Conservation (phyloP, 2,113 vertebrate genomes). For the Noctilio leporinus region DNA sequence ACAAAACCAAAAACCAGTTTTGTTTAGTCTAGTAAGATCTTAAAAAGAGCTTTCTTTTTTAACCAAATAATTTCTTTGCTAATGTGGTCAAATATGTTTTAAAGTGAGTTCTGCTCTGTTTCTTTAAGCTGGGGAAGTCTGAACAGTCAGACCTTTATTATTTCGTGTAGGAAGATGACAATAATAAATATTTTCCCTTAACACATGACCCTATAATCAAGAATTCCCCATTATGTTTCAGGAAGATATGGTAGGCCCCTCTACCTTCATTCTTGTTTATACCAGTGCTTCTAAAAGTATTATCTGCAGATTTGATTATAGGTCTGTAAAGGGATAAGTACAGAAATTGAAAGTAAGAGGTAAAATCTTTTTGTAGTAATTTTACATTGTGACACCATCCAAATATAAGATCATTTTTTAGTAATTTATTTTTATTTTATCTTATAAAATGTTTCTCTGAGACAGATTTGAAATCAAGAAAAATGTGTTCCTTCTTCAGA, state of each 20-base stretch:
- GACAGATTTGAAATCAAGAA: constrained; percentile 7
- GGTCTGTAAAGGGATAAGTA: background rate
- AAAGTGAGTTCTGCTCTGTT: background rate
- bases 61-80: background rate
- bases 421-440: constrained; percentile 16
- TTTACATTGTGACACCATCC: background rate
- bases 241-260: background rate
- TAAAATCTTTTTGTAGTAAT: background rate
- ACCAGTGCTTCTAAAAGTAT: background rate
- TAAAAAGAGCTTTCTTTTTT: background rate
- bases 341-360: constrained; percentile 1
- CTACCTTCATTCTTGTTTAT: background rate
- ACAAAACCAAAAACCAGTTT: background rate
- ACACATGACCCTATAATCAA: background rate
- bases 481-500: background rate
- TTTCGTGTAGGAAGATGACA: constrained; percentile 1
- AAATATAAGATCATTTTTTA: constrained; percentile 1
- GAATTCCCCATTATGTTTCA: background rate
- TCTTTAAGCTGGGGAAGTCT: background rate
- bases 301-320: background rate
- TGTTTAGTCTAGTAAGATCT: constrained; percentile 27
- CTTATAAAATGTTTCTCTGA: background rate
- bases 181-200: background rate
- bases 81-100: background rate
- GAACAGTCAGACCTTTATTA: background rate